Conservation (phyloP, 2,113 vertebrate genomes). For the Antechinus stuartii region DNA sequence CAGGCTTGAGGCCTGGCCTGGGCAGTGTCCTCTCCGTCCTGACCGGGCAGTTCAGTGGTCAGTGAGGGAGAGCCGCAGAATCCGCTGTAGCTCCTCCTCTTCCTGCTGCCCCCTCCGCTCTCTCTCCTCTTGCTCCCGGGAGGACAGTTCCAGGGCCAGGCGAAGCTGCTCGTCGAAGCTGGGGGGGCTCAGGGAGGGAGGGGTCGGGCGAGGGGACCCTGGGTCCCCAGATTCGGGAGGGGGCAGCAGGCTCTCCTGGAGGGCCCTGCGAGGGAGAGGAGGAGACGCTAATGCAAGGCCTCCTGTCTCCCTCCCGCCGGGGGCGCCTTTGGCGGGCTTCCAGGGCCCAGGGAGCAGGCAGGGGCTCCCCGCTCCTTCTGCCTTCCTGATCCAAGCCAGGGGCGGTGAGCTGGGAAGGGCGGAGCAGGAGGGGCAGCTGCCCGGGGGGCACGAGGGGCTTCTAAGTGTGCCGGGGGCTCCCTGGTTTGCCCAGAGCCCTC, state of each 20-base stretch:
- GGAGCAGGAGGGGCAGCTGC: background rate
- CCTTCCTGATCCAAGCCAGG: fast-evolving
- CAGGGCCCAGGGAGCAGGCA: background rate
- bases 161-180: slow-evolving; percentile 94
- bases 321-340: background rate
- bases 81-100: slow-evolving; percentile 93
- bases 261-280: slow-evolving; percentile 83
- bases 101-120: slow-evolving; percentile 86
- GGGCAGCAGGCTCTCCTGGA: slow-evolving; percentile 91
- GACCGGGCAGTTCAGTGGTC: slow-evolving; percentile 88
- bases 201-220: slow-evolving; percentile 76
- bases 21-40: background rate
- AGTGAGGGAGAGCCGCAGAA: slow-evolving; percentile 93
- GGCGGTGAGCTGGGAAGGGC: background rate
- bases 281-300: background rate
- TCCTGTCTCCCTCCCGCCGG: background rate
- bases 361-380: background rate
- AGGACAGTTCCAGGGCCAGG: slow-evolving; percentile 94
- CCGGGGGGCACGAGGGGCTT: background rate
- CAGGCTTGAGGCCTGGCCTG: background rate
- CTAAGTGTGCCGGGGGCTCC: background rate
- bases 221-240: slow-evolving; percentile 73
- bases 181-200: slow-evolving; percentile 70
- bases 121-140: slow-evolving; percentile 91
- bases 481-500: background rate